Evolutionary conservation across 2,113 vertebrate species (phyloP).

Genomic region (Dendropsophus ebraccatus): DNA sequence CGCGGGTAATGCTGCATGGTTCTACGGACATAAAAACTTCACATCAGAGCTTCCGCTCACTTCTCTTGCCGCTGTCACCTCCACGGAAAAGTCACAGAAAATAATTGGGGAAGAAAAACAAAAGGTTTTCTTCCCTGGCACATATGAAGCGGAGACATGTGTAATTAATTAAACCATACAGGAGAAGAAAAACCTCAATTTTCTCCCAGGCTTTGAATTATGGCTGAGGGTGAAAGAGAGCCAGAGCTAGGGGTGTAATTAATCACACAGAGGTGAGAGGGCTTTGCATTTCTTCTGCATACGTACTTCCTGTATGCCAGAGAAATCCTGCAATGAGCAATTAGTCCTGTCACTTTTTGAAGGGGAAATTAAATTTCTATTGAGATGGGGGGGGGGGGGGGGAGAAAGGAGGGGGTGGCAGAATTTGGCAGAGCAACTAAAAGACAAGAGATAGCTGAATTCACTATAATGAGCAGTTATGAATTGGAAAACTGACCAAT

Average conservation of each 20-base stretch:
- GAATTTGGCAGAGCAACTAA: not conserved
- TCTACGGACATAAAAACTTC: slow-evolving; percentile 8
- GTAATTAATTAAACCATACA: slow-evolving; percentile 60
- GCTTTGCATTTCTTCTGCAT: slow-evolving; percentile 58
- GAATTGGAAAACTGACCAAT: not conserved
- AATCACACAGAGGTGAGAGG: slow-evolving; percentile 60
- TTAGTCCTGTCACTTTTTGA: slow-evolving; percentile 59
- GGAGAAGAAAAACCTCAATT: slow-evolving; percentile 59
- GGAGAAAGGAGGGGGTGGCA: too few relatives aligned
- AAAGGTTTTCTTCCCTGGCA: slow-evolving; percentile 57
- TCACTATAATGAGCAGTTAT: slow-evolving; percentile 36
- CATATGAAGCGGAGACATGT: slow-evolving; percentile 58
- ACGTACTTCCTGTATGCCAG: slow-evolving; percentile 59
- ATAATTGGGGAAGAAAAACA: slow-evolving; percentile 60
- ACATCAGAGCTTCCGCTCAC: slow-evolving; percentile 43
- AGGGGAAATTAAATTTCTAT: slow-evolving; percentile 61
- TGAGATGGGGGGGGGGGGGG: slow-evolving; percentile 39
- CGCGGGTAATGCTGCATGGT: not conserved
- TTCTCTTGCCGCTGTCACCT: slow-evolving; percentile 54
- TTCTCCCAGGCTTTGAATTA: slow-evolving; percentile 60
- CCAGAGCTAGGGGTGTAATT: slow-evolving; percentile 58
- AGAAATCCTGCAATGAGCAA: slow-evolving; percentile 58
- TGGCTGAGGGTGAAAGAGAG: slow-evolving; percentile 57
- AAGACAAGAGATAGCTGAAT: slow-evolving; percentile 37
- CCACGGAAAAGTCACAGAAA: slow-evolving; percentile 44